phyloP scores from a whole-genome alignment of 2,113 vertebrate genomes.

The Trinectes maculatus region DNA sequence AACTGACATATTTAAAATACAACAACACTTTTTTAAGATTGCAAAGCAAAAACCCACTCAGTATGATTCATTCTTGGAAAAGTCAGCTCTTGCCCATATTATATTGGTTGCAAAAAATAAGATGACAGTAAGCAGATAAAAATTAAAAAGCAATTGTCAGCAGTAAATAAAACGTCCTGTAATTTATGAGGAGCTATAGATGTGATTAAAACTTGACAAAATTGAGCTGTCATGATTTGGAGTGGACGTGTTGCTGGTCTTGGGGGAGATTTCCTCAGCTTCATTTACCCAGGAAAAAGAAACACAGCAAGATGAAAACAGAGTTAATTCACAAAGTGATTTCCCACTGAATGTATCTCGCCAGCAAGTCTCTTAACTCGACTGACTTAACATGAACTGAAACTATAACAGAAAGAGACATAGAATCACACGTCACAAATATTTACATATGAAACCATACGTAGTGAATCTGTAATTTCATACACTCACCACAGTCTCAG shows the following conservation, averaged over 20 bases:
- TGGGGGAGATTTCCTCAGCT: background rate
- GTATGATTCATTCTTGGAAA: background rate
- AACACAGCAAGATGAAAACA: slow-evolving; percentile 13
- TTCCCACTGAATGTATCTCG: no score
- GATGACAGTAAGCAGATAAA: slow-evolving; percentile 5
- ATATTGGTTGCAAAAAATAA: background rate
- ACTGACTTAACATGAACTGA: background rate
- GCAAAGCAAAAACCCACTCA: background rate
- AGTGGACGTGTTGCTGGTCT: background rate
- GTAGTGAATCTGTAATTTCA: background rate
- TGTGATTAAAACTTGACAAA: background rate
- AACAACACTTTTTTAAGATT: background rate
- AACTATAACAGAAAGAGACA: background rate
- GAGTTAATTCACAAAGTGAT: background rate
- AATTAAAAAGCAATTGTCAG: slow-evolving; percentile 6
- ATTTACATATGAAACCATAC: background rate
- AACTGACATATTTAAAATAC: background rate
- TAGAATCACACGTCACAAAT: background rate
- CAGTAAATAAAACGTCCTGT: background rate
- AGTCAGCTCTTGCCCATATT: background rate
- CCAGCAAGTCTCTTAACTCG: background rate
- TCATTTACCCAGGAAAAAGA: slow-evolving; percentile 7
- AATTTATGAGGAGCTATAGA: background rate
- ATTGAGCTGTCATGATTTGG: slow-evolving; percentile 4
- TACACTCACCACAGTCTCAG: slow-evolving; percentile 35